These are phyloP conservation scores for Alaudala cheleensis DNA, from an alignment of 2,113 vertebrate species.

Conservation along the genomic window DNA sequence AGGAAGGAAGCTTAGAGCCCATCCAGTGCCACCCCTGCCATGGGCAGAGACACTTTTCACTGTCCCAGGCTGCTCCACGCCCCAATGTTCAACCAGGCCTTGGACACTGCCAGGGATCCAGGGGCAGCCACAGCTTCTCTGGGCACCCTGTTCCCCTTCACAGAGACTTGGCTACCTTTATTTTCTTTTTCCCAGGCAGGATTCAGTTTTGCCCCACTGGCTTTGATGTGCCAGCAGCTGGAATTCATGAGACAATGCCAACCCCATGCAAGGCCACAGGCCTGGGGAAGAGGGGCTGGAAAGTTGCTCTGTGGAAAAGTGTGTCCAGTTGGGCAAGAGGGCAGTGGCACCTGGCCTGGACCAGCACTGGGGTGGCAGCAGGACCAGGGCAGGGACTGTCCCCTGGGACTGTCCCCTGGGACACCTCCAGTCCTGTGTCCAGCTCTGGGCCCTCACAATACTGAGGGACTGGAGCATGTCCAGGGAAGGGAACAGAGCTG, in stretches of 20 bases:
- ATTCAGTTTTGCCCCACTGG: neutral
- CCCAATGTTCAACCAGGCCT: fast-evolving
- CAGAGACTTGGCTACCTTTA: too few species aligned
- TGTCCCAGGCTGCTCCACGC: neutral
- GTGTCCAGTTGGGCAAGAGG: neutral
- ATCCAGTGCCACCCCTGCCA: fast-evolving
- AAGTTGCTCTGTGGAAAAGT: neutral
- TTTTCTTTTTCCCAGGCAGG: neutral
- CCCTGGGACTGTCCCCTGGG: neutral
- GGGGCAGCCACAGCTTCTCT: neutral
- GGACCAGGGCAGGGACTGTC: neutral
- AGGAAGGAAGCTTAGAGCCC: neutral
- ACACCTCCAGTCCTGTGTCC: fast-evolving
- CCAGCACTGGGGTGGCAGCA: neutral
- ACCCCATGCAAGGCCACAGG: neutral
- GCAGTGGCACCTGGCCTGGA: neutral
- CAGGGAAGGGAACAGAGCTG: neutral
- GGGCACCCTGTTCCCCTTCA: neutral
- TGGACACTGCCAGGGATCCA: neutral
- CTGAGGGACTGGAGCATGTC: neutral
- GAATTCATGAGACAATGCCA: neutral
- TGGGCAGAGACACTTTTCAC: neutral
- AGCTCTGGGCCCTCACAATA: neutral
- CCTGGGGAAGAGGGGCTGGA: neutral
- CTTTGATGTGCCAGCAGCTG: neutral